phyloP scores from a whole-genome alignment of 35 echinoderm and acorn worm species.

The Diadema setosum region DNA sequence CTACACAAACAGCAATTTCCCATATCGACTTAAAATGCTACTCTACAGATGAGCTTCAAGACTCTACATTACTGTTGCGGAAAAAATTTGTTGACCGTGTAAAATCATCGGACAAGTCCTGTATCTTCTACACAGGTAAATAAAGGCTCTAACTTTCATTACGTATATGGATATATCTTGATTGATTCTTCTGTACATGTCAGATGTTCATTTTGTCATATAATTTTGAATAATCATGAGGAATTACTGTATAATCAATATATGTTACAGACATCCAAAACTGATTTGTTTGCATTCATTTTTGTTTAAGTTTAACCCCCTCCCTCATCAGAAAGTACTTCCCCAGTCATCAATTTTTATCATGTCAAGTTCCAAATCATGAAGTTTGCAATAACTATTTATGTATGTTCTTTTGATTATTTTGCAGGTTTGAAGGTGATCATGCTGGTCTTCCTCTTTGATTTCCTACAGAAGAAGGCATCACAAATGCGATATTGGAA shows the following conservation, averaged over 20 bases:
- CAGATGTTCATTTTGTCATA: neutral
- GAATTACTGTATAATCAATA: neutral
- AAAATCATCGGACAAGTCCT: neutral
- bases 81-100: neutral
- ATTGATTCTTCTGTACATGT: no score
- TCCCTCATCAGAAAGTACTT: neutral
- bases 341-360: neutral
- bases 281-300: neutral
- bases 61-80: neutral
- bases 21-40: neutral
- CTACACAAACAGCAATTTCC: neutral
- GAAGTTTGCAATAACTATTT: neutral
- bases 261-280: neutral
- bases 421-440: neutral
- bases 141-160: neutral
- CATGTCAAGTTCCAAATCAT: neutral
- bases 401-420: neutral
- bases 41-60: neutral
- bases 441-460: neutral
- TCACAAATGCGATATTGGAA: neutral
- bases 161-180: no score
- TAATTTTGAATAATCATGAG: neutral
- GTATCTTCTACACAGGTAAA: constrained; percentile 8
- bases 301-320: neutral
- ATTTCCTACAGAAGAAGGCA: neutral